These are phyloP conservation scores for Iselma pallidipennis DNA, from an alignment of 2,888 invertebrate species.

Conservation along the genomic window DNA sequence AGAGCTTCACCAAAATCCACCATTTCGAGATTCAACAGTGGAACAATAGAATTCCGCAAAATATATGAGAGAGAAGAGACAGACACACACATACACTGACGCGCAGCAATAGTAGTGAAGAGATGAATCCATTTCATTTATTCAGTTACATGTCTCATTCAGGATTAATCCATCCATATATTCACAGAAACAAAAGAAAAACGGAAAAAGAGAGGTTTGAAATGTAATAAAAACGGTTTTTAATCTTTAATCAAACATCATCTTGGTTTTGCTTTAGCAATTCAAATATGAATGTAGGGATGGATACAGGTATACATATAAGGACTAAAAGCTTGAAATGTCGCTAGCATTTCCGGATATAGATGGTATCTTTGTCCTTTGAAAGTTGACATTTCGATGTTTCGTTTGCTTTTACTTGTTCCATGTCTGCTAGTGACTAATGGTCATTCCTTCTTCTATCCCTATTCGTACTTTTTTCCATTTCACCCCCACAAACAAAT, in stretches of 20 bases:
- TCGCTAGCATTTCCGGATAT: no score
- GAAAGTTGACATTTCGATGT: background rate
- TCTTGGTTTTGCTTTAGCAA: background rate
- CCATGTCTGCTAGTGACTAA: no score
- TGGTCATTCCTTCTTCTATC: background rate
- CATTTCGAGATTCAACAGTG: background rate
- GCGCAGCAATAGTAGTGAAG: no score
- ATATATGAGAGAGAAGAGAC: background rate
- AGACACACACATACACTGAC: no score
- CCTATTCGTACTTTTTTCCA: background rate
- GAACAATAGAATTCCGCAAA: background rate
- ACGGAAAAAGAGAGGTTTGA: background rate
- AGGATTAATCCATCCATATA: background rate
- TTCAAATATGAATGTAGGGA: no score
- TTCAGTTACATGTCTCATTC: background rate
- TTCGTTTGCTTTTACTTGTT: background rate
- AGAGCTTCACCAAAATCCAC: background rate
- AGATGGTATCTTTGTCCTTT: background rate
- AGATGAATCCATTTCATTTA: background rate
- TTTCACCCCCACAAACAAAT: background rate
- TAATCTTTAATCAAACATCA: background rate
- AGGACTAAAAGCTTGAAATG: no score
- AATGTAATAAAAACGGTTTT: background rate
- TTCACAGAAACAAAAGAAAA: background rate
- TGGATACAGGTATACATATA: no score